Base-by-base conservation (phyloP, 2,797 vertebrate species). In the Nasua narica region DNA sequence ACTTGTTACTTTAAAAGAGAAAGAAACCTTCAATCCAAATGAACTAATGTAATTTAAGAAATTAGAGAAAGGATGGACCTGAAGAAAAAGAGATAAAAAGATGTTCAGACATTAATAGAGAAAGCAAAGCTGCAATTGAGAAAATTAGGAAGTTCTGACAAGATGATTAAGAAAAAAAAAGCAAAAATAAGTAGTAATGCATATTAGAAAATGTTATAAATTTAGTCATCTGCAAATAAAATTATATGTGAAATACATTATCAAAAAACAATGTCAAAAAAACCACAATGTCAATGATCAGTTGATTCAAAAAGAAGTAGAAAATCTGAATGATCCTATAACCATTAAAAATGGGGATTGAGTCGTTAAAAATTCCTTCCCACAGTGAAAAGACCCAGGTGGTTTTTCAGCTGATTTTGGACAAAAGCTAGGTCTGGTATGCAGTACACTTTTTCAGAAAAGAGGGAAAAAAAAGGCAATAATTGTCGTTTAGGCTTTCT, bases 121-220 rank as follows among this genome's bases (percentile, higher is more conserved):
- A 48, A 74, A 40, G 25, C 23, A 87, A 92, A 67, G 11, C 50
- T 87, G 56, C n/a, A 65, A 11, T 67, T 82, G 25, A 74, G 37
- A 56, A 23, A 87, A 79, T 81, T 86, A 78, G 62, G 52, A 91
- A 84, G 81, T 92, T 90, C 52, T 94, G n/a, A 18, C 8, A 92
- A 82, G 56, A 37, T 65, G 23, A 35, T 83, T 58, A 87, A 90
- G 82, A 43, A 83, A 91, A 94, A 79, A 94, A 94, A 77, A 52
- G 29, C 40, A 92, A 50, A 89, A 52, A 62, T 70, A 52, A 43
- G 29, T 32, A 72, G 81, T 52, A 18, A 40, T 84, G 27, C 29
- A 79, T 18, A 87, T 72, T 87, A 72, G 32, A 87, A 95, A 78
- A 78, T 83, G 5, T 69, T 76, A 37, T 69, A 85, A 84, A 77